These are phyloP conservation scores for Notiomystis cincta DNA, from an alignment of 2,113 vertebrate genomes.

Conservation along the genomic window DNA sequence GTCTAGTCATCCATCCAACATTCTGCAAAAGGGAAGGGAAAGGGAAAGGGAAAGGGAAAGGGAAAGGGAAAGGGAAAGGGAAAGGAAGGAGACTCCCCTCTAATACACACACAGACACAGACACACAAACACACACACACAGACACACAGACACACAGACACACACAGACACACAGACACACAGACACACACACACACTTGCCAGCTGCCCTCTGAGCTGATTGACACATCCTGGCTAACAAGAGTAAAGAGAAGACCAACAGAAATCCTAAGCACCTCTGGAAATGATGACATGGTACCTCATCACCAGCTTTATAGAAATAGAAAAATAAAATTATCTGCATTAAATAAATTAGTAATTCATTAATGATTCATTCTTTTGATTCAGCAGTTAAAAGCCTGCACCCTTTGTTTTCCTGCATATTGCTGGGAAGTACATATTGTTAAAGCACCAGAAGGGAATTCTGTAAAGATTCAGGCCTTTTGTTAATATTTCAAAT, in stretches of 20 bases:
- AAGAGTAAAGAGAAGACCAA: neutral
- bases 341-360: neutral
- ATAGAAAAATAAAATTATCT: neutral
- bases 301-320: neutral
- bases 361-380: neutral
- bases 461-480: neutral
- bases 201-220: accelerated
- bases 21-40: neutral
- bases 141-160: no score
- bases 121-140: accelerated
- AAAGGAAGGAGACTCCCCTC: neutral
- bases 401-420: neutral
- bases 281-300: neutral
- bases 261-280: neutral
- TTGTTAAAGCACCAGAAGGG: neutral
- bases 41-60: neutral
- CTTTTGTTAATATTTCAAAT: neutral
- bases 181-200: accelerated
- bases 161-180: accelerated
- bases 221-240: neutral
- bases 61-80: neutral
- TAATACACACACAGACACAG: accelerated
- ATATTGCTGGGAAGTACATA: neutral
- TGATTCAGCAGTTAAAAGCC: neutral
- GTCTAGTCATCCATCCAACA: neutral